A percentile compares a stretch with the other conserved stretches of the same genome.
Conservation (phyloP, 2,113 vertebrate species). For the Vimba vimba region DNA sequence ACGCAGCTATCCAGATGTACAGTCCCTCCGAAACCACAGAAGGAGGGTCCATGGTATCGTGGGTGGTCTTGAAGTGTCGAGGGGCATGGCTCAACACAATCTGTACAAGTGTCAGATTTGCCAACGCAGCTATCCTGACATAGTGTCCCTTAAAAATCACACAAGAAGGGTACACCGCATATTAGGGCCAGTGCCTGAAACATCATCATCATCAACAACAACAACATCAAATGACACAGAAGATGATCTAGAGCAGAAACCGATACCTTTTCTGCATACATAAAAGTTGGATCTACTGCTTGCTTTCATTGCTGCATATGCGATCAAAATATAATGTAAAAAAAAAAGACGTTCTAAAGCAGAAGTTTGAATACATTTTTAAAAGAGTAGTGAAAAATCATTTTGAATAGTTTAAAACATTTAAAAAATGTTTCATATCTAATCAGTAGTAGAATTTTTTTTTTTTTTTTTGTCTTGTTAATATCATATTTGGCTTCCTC, state of each 20-base stretch:
- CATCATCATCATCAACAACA: constrained; percentile 41
- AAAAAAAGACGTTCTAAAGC: neutral
- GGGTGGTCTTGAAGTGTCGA: constrained; percentile 57
- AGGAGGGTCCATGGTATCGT: constrained; percentile 74
- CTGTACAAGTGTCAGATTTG: constrained; percentile 59
- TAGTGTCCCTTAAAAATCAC: constrained; percentile 55
- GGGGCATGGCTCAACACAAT: constrained; percentile 39
- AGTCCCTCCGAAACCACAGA: constrained; percentile 77
- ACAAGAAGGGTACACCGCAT: constrained; percentile 61
- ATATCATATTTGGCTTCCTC: neutral
- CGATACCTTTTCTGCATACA: constrained; percentile 1
- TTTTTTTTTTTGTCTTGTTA: neutral
- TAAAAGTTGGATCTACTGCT: neutral
- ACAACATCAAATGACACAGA: constrained; percentile 4
- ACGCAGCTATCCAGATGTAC: constrained; percentile 70
- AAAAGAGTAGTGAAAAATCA: neutral
- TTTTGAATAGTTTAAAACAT: neutral
- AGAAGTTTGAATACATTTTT: constrained; percentile 4
- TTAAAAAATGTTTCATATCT: constrained; percentile 3
- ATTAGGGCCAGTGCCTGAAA: constrained; percentile 61
- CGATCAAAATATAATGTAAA: neutral
- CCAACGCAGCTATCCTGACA: constrained; percentile 55
- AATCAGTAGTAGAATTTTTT: neutral
- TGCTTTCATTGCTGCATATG: neutral
- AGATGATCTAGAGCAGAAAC: neutral